Evolutionary conservation across 2,113 vertebrate species (phyloP).

Genomic region (Entomyzon cyanotis): DNA sequence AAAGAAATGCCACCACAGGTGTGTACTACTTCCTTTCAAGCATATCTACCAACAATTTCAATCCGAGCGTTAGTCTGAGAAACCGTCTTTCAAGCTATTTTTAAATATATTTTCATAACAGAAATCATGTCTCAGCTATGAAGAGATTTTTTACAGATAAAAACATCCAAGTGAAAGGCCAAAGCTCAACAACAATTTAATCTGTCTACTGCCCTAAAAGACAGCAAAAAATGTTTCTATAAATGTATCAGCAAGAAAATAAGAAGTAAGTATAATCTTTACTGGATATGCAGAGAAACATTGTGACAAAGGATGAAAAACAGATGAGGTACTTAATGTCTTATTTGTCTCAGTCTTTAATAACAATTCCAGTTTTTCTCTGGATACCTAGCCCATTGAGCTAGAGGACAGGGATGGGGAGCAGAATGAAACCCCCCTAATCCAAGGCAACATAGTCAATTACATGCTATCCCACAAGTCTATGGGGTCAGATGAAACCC

Average conservation of each 20-base stretch:
- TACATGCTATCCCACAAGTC: not conserved
- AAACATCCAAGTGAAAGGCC: not conserved
- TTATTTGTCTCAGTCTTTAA: not conserved
- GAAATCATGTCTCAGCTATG: not conserved
- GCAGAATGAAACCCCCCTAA: not conserved
- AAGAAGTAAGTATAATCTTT: not conserved
- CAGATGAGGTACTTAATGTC: not conserved
- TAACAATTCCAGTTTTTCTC: not conserved
- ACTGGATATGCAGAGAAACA: not conserved
- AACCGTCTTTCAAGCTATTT: not conserved
- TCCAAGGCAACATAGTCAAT: not conserved
- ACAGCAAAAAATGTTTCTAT: not conserved
- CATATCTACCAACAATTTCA: not conserved
- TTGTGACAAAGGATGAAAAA: not conserved
- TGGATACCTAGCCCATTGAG: not conserved
- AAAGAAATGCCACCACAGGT: not conserved
- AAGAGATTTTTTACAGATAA: not conserved
- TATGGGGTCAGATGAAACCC: not conserved
- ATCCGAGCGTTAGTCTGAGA: not conserved
- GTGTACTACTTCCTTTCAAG: not conserved
- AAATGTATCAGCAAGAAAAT: not conserved
- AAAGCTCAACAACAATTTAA: not conserved
- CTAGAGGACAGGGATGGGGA: not conserved
- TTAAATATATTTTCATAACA: constrained; percentile 32
- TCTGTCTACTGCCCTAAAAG: not conserved